These are phyloP conservation scores for Chionodraco myersi DNA, from an alignment of 2,113 vertebrate genomes.

Conservation along the genomic window DNA sequence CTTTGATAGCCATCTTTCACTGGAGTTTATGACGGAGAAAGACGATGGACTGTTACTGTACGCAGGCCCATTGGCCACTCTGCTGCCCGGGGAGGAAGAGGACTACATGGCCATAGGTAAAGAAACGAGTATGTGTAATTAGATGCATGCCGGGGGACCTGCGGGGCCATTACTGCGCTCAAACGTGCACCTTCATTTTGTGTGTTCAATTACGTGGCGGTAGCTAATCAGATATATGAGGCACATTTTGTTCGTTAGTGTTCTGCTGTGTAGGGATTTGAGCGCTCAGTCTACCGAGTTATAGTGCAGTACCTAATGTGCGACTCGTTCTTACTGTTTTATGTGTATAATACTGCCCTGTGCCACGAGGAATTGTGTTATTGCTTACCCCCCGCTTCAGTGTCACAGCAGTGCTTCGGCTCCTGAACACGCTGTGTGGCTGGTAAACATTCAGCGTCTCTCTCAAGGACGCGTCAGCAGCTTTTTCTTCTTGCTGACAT, in stretches of 20 bases:
- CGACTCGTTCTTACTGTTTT: conserved; percentile 14
- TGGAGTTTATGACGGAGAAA: conserved; percentile 91
- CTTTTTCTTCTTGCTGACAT: conserved; percentile 21
- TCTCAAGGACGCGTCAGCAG: conserved; percentile 37
- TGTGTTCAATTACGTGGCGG: conserved; percentile 56
- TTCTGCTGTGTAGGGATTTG: conserved; percentile 37
- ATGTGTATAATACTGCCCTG: not conserved
- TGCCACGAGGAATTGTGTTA: conserved; percentile 16
- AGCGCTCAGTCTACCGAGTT: conserved; percentile 25
- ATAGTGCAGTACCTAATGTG: conserved; percentile 20
- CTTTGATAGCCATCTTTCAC: conserved; percentile 89
- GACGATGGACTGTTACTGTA: conserved; percentile 90
- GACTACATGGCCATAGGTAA: conserved; percentile 93
- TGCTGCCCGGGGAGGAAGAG: conserved; percentile 83
- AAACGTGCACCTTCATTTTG: conserved; percentile 53
- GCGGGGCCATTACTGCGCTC: conserved; percentile 2
- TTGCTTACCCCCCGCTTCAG: conserved; percentile 1
- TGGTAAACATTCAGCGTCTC: conserved; percentile 18
- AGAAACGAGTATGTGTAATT: conserved; percentile 47
- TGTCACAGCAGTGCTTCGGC: not conserved
- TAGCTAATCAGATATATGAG: conserved; percentile 56
- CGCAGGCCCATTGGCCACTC: conserved; percentile 86
- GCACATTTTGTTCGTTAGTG: conserved; percentile 30
- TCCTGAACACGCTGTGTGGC: not conserved
- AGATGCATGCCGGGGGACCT: conserved; percentile 21